Conservation (phyloP, 64 coral and sea anemone species). For the Trachythela sp. region DNA sequence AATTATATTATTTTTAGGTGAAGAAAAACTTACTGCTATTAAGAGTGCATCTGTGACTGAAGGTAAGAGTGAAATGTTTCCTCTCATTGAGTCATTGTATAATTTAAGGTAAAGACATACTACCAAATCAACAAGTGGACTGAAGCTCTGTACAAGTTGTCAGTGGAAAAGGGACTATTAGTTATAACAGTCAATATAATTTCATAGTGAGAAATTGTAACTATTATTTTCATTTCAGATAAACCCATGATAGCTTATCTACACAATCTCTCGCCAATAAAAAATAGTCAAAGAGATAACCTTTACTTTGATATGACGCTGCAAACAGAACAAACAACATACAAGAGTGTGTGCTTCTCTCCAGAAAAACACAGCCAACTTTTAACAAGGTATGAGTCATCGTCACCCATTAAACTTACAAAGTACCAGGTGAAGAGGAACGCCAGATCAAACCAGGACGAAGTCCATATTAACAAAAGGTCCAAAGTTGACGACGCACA, state of each 20-base stretch:
- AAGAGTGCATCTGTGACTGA: constrained; percentile 1
- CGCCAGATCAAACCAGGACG: background rate
- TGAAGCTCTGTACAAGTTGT: too few relatives aligned
- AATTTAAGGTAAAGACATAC: background rate
- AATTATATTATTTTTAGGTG: background rate
- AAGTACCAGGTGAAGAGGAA: constrained; percentile 8
- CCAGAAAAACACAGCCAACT: constrained; percentile 4
- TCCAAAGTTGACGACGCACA: background rate
- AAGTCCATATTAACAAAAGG: constrained; percentile 14
- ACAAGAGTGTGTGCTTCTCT: background rate
- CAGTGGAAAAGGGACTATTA: too few relatives aligned
- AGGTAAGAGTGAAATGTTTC: background rate
- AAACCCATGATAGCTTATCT: too few relatives aligned
- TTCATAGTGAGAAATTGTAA: too few relatives aligned
- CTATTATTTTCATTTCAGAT: too few relatives aligned
- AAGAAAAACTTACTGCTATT: background rate
- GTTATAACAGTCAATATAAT: too few relatives aligned
- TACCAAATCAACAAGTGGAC: background rate
- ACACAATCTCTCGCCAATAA: too few relatives aligned
- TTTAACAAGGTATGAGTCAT: background rate
- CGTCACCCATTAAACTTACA: background rate
- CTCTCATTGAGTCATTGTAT: background rate
- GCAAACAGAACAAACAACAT: background rate
- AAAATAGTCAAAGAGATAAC: too few relatives aligned
- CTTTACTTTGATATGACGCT: too few relatives aligned